Conservation (phyloP, 2,113 vertebrate species). For the Taurulus bubalis region DNA sequence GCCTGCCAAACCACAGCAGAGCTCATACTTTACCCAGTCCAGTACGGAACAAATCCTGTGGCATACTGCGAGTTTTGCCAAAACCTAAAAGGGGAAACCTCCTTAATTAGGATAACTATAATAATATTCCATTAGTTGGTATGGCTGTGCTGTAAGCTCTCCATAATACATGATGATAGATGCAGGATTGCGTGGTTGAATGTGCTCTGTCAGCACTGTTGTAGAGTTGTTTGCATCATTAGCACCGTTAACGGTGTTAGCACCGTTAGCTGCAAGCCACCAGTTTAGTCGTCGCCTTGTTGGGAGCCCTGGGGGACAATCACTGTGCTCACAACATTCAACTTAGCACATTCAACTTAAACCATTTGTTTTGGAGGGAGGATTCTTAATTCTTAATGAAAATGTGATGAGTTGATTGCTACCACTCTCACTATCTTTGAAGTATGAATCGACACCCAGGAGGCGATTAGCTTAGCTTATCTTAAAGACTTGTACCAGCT, state of each 20-base stretch:
- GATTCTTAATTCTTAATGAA: not conserved
- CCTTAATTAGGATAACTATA: conserved; percentile 63
- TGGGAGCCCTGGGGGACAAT: not conserved
- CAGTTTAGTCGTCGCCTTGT: not conserved
- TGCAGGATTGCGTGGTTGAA: not conserved
- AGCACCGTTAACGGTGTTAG: not conserved
- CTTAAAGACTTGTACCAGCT: not conserved
- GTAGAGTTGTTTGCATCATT: not conserved
- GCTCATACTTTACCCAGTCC: conserved; percentile 81
- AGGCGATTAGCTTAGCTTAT: not conserved
- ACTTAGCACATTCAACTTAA: not conserved
- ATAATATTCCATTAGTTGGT: not conserved
- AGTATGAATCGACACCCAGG: not conserved
- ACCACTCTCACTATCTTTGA: not conserved
- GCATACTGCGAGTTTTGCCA: conserved; percentile 81
- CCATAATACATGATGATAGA: not conserved
- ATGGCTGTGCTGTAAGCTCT: not conserved
- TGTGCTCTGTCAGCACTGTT: not conserved
- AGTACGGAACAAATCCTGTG: conserved; percentile 78
- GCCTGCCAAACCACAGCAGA: conserved; percentile 25
- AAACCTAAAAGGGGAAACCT: conserved; percentile 79
- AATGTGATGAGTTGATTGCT: not conserved
- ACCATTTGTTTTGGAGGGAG: not conserved
- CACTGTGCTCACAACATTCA: not conserved
- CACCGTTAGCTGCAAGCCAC: not conserved